These are phyloP conservation scores for Sipha maydis DNA, from an alignment of 2,888 invertebrate genomes.

Conservation along the genomic window DNA sequence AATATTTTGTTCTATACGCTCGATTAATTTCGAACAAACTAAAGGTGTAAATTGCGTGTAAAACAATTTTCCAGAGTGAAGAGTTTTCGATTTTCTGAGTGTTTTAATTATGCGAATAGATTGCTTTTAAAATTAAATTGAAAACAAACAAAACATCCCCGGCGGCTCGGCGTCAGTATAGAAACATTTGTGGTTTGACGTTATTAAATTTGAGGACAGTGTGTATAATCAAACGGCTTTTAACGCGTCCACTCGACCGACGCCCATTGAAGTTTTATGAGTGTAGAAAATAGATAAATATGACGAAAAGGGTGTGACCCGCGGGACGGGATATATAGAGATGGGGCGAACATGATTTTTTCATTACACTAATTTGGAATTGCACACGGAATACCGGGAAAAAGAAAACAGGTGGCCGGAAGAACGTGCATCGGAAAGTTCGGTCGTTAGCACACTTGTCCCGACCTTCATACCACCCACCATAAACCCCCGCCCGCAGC, in stretches of 20 bases:
- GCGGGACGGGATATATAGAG: background rate
- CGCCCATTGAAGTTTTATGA: constrained; percentile 48
- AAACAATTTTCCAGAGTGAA: background rate
- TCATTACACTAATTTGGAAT: constrained; percentile 44
- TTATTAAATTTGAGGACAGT: background rate
- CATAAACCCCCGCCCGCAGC: background rate
- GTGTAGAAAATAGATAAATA: constrained; percentile 7
- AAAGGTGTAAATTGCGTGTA: background rate
- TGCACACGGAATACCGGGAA: background rate
- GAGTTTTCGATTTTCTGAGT: background rate
- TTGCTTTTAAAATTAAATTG: background rate
- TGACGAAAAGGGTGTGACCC: constrained; percentile 48
- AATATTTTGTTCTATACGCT: background rate
- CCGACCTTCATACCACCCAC: background rate
- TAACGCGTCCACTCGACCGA: constrained; percentile 24
- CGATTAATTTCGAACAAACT: background rate
- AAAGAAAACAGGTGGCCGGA: constrained; percentile 51
- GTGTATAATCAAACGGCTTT: constrained; percentile 14
- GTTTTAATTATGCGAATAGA: background rate
- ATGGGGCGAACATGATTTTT: constrained; percentile 10
- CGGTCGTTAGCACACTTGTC: background rate
- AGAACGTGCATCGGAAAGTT: background rate
- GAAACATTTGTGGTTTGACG: background rate
- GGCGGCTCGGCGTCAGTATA: background rate
- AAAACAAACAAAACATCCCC: background rate